These are phyloP conservation scores for Nixonia krombeini DNA, from an alignment of 1,140 invertebrate genomes.

Conservation along the genomic window DNA sequence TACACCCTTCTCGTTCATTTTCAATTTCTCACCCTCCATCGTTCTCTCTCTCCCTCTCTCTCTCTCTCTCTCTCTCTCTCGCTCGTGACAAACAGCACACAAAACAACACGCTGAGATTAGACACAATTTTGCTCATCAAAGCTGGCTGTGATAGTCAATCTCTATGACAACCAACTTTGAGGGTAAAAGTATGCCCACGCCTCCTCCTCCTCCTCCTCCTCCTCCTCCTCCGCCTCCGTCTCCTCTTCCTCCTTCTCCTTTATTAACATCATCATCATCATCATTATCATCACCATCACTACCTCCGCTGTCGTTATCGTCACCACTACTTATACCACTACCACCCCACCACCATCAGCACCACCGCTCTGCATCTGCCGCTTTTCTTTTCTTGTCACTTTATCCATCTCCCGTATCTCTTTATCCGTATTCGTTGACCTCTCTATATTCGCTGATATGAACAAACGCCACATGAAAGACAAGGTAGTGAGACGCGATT, in stretches of 20 bases:
- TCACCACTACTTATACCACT: too few relatives aligned
- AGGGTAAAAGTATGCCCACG: conserved; percentile 74
- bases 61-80: conserved; percentile 2
- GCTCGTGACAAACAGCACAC: conserved; percentile 1
- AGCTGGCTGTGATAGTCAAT: conserved; percentile 86
- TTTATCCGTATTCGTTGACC: not conserved
- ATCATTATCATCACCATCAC: too few relatives aligned
- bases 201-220: not conserved
- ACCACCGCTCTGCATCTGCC: too few relatives aligned
- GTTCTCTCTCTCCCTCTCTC: too few relatives aligned
- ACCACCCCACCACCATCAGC: too few relatives aligned
- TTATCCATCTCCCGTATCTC: not conserved
- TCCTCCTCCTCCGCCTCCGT: too few relatives aligned
- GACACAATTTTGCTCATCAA: conserved; percentile 82
- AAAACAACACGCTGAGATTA: conserved; percentile 40
- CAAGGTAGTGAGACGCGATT: conserved; percentile 90
- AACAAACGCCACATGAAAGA: conserved; percentile 83
- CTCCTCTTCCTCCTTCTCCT: too few relatives aligned
- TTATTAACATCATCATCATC: too few relatives aligned
- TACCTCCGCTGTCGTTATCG: too few relatives aligned
- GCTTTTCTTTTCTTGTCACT: conserved; percentile 4
- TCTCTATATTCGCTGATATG: conserved; percentile 6
- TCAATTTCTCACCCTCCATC: too few relatives aligned
- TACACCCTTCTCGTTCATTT: too few relatives aligned
- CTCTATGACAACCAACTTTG: conserved; percentile 86